phyloP scores from a whole-genome alignment of 2,888 invertebrate species.

The Pristionchus japonicus region DNA sequence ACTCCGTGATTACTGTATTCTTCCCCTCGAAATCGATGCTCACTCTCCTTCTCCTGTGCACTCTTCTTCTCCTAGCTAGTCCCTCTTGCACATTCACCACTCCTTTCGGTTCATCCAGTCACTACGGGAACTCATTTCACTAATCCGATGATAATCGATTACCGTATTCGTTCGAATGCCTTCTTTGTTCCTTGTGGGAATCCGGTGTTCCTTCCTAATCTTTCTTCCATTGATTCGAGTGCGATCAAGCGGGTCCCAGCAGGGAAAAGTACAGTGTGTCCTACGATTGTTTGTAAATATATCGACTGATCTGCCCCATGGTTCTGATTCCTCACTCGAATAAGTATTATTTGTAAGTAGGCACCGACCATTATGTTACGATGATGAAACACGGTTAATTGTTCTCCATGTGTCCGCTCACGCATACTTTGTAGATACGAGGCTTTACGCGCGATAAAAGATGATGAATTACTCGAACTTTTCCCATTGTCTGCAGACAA shows the following conservation, averaged over 20 bases:
- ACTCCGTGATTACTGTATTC: conserved; percentile 36
- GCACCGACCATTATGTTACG: conserved; percentile 1
- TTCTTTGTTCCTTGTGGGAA: neutral
- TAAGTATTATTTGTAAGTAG: conserved; percentile 36
- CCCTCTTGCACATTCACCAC: neutral
- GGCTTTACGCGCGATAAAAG: conserved; percentile 3
- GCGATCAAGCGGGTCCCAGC: conserved; percentile 13
- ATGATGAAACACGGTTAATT: conserved; percentile 21
- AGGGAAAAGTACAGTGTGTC: conserved; percentile 23
- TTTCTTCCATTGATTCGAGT: conserved; percentile 28
- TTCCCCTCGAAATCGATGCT: neutral
- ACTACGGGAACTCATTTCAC: neutral
- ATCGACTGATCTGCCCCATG: conserved; percentile 17
- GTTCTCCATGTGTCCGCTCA: neutral
- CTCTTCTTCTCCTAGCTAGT: neutral
- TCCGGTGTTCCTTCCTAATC: conserved; percentile 7
- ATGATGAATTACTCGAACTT: neutral
- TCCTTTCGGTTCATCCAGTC: neutral
- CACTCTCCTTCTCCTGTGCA: neutral
- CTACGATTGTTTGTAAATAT: conserved; percentile 33
- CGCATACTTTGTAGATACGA: conserved; percentile 22
- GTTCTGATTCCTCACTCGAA: conserved; percentile 16
- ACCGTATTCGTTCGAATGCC: conserved; percentile 22
- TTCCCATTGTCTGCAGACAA: neutral
- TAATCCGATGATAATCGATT: conserved; percentile 11